Base-by-base conservation (phyloP, 2,797 vertebrate species). In the Capromys pilorides region DNA sequence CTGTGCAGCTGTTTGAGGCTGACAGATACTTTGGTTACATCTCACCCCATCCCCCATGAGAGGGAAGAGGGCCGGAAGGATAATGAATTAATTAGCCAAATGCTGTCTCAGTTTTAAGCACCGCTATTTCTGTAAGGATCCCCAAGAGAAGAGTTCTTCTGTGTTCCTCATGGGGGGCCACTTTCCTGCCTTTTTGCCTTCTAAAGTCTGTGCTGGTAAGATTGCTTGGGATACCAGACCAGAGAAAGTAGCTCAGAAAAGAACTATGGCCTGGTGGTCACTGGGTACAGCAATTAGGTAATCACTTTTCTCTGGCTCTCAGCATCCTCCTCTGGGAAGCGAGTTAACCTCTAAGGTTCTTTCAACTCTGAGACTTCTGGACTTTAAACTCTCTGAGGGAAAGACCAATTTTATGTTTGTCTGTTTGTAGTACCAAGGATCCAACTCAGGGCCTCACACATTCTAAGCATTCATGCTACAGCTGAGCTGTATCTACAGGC, bases 81-180 rank as follows among this genome's bases (percentile, higher is more conserved):
- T 90, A 97, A 94, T 96, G 96, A 95, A 95, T 96, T 97, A 97
- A 96, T 97, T 95, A 96, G 95, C 80, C 88, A 94, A 96, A 88
- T 86, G 49, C 85, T 83, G 75, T 95, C 85, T 97, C 93, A 94
- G 88, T 95, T 96, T 97, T 97, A 97, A 97, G 69, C 61, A 96
- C 97, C 1, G 31, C 62, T 97, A 28, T 96, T 90, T 97, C 94
- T 95, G 94, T 85, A 95, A 94, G 92, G 87, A 97, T 94, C 81
- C 86, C 93, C 82, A 92, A 93, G 95, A 91, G 67, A 93, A 83
- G 33, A 79, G 75, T 31, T 26, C 62, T 94, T 96, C 88, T 88
- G 6, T 94, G 87, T 86, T 85, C 82, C 67, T 92, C 64, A 89
- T 13, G 83, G 57, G 93, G 86, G 81, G 84, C 86, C 62, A 84